Evolutionary conservation across 2,888 invertebrate genomes (phyloP).

Genomic region (Emmelina monodactyla): DNA sequence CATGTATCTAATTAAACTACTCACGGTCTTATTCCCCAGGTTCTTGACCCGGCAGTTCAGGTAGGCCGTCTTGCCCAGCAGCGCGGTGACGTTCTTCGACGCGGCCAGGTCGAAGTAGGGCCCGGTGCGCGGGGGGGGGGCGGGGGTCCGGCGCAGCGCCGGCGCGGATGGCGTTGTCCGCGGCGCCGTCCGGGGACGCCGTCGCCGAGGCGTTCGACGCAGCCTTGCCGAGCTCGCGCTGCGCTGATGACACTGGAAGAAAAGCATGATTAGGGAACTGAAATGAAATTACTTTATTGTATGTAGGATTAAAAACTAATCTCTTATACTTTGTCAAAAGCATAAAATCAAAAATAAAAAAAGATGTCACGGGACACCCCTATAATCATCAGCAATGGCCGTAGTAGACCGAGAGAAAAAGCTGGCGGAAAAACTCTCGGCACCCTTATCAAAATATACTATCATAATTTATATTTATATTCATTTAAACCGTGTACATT

Average conservation of each 20-base stretch:
- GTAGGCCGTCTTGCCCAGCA: slow-evolving; percentile 89
- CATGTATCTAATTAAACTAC: slow-evolving; percentile 26
- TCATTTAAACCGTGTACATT: too few relatives aligned
- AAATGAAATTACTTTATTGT: too few relatives aligned
- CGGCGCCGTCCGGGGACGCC: slow-evolving; percentile 63
- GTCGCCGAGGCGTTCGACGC: slow-evolving; percentile 45
- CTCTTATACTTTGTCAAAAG: too few relatives aligned
- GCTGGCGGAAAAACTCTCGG: too few relatives aligned
- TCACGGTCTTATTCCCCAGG: slow-evolving; percentile 89
- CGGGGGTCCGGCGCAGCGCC: slow-evolving; percentile 55
- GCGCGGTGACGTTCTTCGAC: slow-evolving; percentile 80
- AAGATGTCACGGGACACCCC: too few relatives aligned
- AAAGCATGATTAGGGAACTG: too few relatives aligned
- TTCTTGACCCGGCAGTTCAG: slow-evolving; percentile 90
- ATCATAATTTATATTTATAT: too few relatives aligned
- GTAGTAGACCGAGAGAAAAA: too few relatives aligned
- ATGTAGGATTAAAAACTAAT: too few relatives aligned
- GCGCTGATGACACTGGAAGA: slow-evolving; percentile 53
- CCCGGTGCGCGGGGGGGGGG: slow-evolving; percentile 66
- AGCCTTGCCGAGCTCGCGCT: slow-evolving; percentile 51
- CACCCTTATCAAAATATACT: not conserved
- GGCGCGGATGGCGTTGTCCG: slow-evolving; percentile 54
- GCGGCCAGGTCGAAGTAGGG: slow-evolving; percentile 79
- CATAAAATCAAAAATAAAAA: too few relatives aligned
- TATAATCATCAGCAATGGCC: too few relatives aligned